phyloP scores from a whole-genome alignment of 2,888 invertebrate genomes.

The Myopa tessellatipennis region DNA sequence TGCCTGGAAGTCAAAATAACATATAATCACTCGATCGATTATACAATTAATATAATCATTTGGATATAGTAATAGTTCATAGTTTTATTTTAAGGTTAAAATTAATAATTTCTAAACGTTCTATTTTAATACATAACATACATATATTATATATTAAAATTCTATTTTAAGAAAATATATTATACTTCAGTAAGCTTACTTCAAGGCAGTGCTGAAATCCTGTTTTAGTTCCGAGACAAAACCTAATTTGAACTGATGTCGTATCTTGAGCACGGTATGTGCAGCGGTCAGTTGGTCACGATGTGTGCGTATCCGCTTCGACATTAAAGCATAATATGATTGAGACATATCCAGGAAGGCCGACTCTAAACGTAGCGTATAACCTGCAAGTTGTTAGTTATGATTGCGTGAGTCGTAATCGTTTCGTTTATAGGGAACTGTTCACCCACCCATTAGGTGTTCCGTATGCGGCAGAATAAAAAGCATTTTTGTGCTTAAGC shows the following conservation, averaged over 20 bases:
- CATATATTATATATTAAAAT: no score
- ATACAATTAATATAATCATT: slow-evolving; percentile 31
- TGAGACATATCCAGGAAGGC: slow-evolving; percentile 94
- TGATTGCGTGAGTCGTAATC: not conserved
- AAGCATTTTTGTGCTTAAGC: slow-evolving; percentile 89
- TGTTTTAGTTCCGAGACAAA: slow-evolving; percentile 94
- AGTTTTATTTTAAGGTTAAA: not conserved
- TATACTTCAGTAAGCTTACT: slow-evolving; percentile 68
- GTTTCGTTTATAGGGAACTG: not conserved
- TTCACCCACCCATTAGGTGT: slow-evolving; percentile 74
- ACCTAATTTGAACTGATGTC: slow-evolving; percentile 97
- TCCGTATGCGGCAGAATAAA: slow-evolving; percentile 93
- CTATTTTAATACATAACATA: no score
- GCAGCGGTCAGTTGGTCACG: slow-evolving; percentile 89
- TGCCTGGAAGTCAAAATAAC: slow-evolving; percentile 70
- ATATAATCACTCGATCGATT: no score
- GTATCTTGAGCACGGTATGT: slow-evolving; percentile 91
- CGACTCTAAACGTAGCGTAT: slow-evolving; percentile 84
- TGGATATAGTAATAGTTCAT: not conserved
- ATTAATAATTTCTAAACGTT: no score
- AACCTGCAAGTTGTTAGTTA: slow-evolving; percentile 61
- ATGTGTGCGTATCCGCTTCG: slow-evolving; percentile 87
- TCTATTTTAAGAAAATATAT: not conserved
- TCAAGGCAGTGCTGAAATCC: slow-evolving; percentile 86
- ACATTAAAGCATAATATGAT: slow-evolving; percentile 90